Percentiles rank a stretch among this genome's conserved stretches.
Conservation (phyloP, 2,113 vertebrate genomes). For the Isichthys henryi region DNA sequence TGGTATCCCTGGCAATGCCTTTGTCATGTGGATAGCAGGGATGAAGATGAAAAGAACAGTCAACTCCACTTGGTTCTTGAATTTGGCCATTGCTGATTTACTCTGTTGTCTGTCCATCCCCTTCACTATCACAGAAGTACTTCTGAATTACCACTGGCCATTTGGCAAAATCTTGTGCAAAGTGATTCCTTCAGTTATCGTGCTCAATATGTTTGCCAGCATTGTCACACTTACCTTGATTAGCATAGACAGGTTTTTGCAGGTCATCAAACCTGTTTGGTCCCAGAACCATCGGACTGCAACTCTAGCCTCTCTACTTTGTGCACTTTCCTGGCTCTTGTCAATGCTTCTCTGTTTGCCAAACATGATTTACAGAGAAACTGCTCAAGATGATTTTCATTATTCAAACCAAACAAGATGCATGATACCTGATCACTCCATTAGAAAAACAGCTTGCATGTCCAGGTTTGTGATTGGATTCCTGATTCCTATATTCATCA, state of each 20-base stretch:
- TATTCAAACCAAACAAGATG: not conserved
- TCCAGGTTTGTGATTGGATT: conserved; percentile 61
- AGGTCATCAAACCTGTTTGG: conserved; percentile 68
- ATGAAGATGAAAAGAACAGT: conserved; percentile 66
- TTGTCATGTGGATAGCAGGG: conserved; percentile 70
- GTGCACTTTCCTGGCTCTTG: conserved; percentile 53
- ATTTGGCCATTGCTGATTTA: conserved; percentile 67
- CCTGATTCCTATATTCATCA: conserved; percentile 55
- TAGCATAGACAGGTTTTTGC: conserved; percentile 64
- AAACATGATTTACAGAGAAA: conserved; percentile 52
- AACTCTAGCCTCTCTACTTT: conserved; percentile 23
- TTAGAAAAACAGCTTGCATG: not conserved
- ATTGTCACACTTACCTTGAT: conserved; percentile 62
- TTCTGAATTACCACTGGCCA: conserved; percentile 55
- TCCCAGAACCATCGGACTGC: conserved; percentile 65
- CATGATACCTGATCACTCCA: not conserved
- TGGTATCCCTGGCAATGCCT: conserved; percentile 63
- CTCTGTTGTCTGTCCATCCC: conserved; percentile 67
- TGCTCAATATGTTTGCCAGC: conserved; percentile 75
- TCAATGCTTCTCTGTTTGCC: conserved; percentile 59
- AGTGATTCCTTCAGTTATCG: conserved; percentile 54
- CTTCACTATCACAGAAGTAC: conserved; percentile 54
- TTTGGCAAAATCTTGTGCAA: conserved; percentile 66
- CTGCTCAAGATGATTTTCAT: accelerated
- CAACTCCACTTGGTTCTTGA: conserved; percentile 68